phyloP scores from a whole-genome alignment of 2,888 invertebrate species.

The Alloplasta piceator region DNA sequence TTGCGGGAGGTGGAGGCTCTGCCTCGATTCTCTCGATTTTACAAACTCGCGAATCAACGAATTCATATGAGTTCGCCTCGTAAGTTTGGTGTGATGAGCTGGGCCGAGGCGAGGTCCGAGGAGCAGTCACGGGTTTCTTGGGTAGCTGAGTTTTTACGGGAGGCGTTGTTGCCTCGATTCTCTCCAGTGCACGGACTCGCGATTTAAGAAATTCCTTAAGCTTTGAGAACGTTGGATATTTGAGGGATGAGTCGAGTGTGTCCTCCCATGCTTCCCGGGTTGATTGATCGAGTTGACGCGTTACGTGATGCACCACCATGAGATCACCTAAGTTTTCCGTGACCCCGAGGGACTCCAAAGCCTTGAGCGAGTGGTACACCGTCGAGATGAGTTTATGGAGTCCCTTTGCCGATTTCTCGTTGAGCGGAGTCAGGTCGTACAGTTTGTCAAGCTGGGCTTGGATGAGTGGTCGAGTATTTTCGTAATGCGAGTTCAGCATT shows the following conservation, averaged over 20 bases:
- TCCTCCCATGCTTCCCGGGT: constrained; percentile 49
- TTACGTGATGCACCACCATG: constrained; percentile 27
- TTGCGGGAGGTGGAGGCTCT: too few species aligned
- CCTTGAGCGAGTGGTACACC: constrained; percentile 4
- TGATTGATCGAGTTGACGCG: constrained; percentile 2
- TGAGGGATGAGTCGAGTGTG: neutral
- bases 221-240: constrained; percentile 29
- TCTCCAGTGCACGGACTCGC: too few species aligned
- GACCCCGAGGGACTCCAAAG: constrained; percentile 2
- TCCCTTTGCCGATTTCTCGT: too few species aligned
- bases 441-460: constrained; percentile 28
- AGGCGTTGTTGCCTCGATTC: too few species aligned
- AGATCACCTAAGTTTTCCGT: neutral
- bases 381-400: constrained; percentile 11
- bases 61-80: too few species aligned
- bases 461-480: constrained; percentile 40
- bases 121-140: neutral
- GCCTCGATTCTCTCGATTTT: too few species aligned
- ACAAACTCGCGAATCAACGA: too few species aligned
- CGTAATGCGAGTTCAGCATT: neutral
- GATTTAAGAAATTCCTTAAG: too few species aligned
- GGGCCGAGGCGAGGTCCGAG: too few species aligned
- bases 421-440: too few species aligned
- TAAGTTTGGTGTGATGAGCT: too few species aligned
- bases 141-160: neutral